Base-by-base conservation (phyloP, 1,140 invertebrate genomes). In the Heliconius nattereri region DNA sequence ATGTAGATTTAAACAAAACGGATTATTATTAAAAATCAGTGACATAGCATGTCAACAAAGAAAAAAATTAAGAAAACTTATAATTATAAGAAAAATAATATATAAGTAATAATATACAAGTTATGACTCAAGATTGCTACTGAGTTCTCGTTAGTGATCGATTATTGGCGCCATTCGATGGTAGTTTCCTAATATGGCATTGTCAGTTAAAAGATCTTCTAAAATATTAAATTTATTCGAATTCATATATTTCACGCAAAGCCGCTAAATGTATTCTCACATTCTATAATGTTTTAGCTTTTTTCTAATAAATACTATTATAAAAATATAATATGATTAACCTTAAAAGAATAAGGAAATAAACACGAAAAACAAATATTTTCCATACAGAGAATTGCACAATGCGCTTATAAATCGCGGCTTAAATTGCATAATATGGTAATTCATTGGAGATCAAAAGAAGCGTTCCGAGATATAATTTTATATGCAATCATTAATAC, bases 391-490 rank as follows among this genome's bases (percentile, higher is more conserved):
- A 45, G 70, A 71, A 71, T 71, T 71, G 32, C 26, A 71, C 70
- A 71, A 92, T 89, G 82, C 80, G 81, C 81, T 84, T 85, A 84
- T 93, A 90, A 91, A 92, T 93, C 90, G 86, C 84, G 82, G 85
- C 84, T 89, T 93, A 85, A 90, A 92, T 92, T 87, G 85, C 86
- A 80, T 77, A 76, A 78, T 85, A 84, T 85, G 78, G 84, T 87
- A 90, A 45, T 90, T 90, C 87, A 90, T 90, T 86, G 84, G 73
- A 79, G 84, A 90, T 93, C 89, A 91, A 91, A 91, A 85, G 84
- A 78, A 82, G 85, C 86, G 86, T 81, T 80, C 79, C 75, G 72
- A 88, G 82, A 86, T 73, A 77, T 37, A 66, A 66, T 66, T 66
- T 29, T 66, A 26, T 66, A 66, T 66, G 60, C 60, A 29, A 66